phyloP scores from a whole-genome alignment of 2,113 vertebrate species.

The Potamarius usumacintae region DNA sequence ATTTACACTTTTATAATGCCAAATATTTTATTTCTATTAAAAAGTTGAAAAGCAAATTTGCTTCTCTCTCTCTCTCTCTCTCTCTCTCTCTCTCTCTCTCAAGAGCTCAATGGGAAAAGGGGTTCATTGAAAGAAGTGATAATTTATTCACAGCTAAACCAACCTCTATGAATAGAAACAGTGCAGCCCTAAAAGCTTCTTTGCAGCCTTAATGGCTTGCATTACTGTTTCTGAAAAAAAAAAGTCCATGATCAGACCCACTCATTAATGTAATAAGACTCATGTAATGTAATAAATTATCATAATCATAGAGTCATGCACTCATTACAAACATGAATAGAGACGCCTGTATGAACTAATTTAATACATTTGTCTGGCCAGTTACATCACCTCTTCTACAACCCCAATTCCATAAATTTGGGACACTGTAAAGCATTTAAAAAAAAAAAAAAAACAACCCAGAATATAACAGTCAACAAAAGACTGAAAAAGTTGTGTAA shows the following conservation, averaged over 20 bases:
- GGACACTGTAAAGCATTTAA: too few species aligned
- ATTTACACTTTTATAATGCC: constrained; percentile 69
- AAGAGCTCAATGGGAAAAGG: constrained; percentile 25
- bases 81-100: constrained; percentile 17
- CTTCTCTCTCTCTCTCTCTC: constrained; percentile 35
- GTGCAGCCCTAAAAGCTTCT: constrained; percentile 9
- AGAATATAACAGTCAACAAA: too few species aligned
- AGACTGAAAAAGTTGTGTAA: too few species aligned
- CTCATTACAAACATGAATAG: not conserved
- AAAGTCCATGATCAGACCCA: not conserved
- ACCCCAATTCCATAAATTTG: too few species aligned
- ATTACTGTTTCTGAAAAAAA: constrained; percentile 25
- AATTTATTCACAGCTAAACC: constrained; percentile 46
- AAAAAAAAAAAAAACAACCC: too few species aligned
- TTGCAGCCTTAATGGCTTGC: constrained; percentile 39
- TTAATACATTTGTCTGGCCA: constrained; percentile 6
- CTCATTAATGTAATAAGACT: constrained; percentile 1
- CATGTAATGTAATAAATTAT: constrained; percentile 3
- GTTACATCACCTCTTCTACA: constrained; percentile 2
- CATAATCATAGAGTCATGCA: constrained; percentile 18
- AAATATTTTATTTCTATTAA: constrained; percentile 67
- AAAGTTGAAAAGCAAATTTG: constrained; percentile 52
- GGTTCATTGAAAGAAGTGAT: constrained; percentile 8
- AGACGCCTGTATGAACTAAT: not conserved
- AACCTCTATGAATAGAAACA: constrained; percentile 43